Percentiles rank a stretch among this genome's conserved stretches.
phyloP scores from a whole-genome alignment of 1,140 invertebrate genomes.

The Tetramorium parvispinum region DNA sequence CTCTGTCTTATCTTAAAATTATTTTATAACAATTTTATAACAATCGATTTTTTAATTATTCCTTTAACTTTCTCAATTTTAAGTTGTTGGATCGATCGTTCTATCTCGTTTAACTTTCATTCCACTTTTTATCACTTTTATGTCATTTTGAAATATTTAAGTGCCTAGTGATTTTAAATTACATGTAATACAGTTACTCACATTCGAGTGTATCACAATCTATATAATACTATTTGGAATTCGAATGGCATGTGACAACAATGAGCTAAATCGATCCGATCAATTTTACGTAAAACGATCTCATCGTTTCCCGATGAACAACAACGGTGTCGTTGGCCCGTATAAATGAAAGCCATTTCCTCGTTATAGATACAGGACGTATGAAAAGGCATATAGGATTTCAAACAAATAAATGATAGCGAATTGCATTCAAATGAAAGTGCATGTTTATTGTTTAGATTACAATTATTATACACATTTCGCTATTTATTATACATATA shows the following conservation, averaged over 20 bases:
- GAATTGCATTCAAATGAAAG: conserved; percentile 14
- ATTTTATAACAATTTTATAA: background rate
- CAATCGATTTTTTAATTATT: background rate
- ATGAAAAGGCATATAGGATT: background rate
- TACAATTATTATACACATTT: background rate
- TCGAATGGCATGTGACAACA: background rate
- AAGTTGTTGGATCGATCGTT: background rate
- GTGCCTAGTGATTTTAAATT: background rate
- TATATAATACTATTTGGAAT: background rate
- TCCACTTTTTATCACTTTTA: background rate
- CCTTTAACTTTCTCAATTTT: background rate
- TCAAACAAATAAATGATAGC: background rate
- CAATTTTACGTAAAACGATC: conserved; percentile 31
- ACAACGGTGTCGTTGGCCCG: conserved; percentile 22
- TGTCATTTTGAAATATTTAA: background rate
- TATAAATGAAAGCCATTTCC: conserved; percentile 41
- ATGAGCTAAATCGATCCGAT: conserved; percentile 25
- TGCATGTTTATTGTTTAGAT: background rate
- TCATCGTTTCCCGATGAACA: conserved; percentile 18
- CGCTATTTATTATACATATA: too few species aligned
- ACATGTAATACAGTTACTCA: background rate
- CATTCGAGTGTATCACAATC: background rate
- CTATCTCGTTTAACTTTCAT: background rate
- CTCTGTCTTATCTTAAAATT: background rate
- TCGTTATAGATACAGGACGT: background rate